Evolutionary conservation across 2,113 vertebrate genomes (phyloP).

Genomic region (Accipiter cooperii): DNA sequence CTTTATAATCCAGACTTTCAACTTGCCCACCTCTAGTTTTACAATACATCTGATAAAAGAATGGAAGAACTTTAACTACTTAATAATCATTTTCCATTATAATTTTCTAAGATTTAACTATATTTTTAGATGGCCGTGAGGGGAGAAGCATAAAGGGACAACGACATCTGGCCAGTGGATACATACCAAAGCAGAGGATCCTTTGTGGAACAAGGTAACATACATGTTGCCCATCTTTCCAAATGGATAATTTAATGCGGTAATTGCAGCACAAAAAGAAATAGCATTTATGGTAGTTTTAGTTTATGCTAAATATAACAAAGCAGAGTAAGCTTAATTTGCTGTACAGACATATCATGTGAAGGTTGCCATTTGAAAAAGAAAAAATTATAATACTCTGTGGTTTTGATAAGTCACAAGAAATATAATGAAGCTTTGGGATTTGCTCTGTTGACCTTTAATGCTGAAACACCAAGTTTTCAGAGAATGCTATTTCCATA

Average conservation of each 20-base stretch:
- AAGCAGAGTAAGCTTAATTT: background rate
- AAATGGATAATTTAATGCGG: background rate
- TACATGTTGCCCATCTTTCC: slow-evolving; percentile 20
- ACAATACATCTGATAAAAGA: background rate
- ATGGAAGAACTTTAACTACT: background rate
- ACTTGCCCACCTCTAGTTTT: background rate
- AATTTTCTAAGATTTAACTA: background rate
- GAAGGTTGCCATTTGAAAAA: background rate
- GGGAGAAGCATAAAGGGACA: slow-evolving; percentile 7
- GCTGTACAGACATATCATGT: background rate
- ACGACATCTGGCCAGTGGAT: slow-evolving; percentile 24
- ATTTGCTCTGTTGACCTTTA: background rate
- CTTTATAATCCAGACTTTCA: background rate
- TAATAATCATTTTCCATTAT: background rate
- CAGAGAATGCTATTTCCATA: background rate
- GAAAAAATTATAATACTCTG: background rate
- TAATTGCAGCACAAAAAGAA: background rate
- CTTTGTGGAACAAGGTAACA: slow-evolving; percentile 48
- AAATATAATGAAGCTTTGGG: background rate
- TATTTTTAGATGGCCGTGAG: slow-evolving; percentile 16
- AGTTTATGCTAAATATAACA: background rate
- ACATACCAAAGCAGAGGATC: slow-evolving; percentile 40
- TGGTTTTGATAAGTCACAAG: background rate
- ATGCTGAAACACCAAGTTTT: background rate
- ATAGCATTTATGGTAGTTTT: background rate